These are phyloP conservation scores for Xestobium rufovillosum DNA, from an alignment of 2,888 invertebrate species.

Conservation along the genomic window DNA sequence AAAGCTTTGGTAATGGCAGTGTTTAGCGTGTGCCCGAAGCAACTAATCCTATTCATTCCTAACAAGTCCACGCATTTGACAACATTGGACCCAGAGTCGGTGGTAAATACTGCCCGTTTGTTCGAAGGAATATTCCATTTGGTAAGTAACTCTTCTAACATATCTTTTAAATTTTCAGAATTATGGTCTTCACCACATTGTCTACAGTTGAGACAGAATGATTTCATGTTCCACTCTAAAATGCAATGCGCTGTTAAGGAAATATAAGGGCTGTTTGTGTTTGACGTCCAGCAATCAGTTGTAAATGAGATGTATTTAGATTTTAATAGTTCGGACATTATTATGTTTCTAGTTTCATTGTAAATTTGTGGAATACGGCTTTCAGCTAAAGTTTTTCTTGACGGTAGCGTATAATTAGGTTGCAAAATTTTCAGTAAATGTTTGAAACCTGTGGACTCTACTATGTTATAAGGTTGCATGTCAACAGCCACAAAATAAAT, in stretches of 20 bases:
- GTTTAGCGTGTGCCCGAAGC: constrained; percentile 9
- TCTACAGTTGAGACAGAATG: constrained; percentile 7
- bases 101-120: not conserved
- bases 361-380: too few species aligned
- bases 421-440: constrained; percentile 5
- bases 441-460: constrained; percentile 7
- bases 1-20: constrained; percentile 8
- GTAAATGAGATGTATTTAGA: constrained; percentile 1
- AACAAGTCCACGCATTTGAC: constrained; percentile 6
- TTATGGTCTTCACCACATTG: constrained; percentile 6
- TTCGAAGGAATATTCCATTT: not conserved
- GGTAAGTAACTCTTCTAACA: not conserved
- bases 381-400: too few species aligned
- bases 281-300: constrained; percentile 4
- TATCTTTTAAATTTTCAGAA: constrained; percentile 6
- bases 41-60: constrained; percentile 6
- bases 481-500: constrained; percentile 7
- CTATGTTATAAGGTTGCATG: constrained; percentile 5
- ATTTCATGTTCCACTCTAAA: not conserved
- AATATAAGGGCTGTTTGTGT: constrained; percentile 5
- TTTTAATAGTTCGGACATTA: not conserved
- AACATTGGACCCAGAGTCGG: constrained; percentile 7
- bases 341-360: too few species aligned
- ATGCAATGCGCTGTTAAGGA: constrained; percentile 8
- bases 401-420: constrained; percentile 2